These are phyloP conservation scores for Drosophila orena DNA, from an alignment of 1,140 invertebrate genomes.

Conservation along the genomic window DNA sequence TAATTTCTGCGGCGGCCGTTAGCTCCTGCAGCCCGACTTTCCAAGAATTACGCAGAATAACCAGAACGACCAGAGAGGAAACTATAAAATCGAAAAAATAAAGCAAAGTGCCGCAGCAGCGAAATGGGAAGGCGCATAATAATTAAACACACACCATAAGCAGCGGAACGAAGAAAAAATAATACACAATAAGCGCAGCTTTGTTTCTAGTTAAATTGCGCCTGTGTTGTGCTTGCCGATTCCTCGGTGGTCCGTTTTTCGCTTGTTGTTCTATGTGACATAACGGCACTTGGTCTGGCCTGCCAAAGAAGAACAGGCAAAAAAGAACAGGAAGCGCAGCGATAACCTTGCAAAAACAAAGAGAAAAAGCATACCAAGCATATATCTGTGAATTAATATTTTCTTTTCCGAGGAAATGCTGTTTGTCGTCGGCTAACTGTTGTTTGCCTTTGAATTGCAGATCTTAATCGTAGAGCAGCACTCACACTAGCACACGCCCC, in stretches of 20 bases:
- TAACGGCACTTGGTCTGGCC: conserved; percentile 54
- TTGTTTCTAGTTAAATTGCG: conserved; percentile 13
- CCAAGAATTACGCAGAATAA: conserved; percentile 34
- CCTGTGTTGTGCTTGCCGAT: conserved; percentile 35
- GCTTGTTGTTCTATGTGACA: conserved; percentile 68
- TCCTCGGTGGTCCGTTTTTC: conserved; percentile 31
- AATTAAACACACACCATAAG: conserved; percentile 36
- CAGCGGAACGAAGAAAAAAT: conserved; percentile 39
- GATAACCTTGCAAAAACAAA: conserved; percentile 10
- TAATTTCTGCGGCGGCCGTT: conserved; percentile 53
- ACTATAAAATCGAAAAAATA: conserved; percentile 3
- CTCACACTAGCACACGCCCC: conserved; percentile 25
- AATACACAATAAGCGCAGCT: conserved; percentile 71
- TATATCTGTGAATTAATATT: conserved; percentile 31
- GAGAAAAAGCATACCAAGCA: conserved; percentile 1
- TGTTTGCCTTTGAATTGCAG: conserved; percentile 68
- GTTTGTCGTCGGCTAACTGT: conserved; percentile 13
- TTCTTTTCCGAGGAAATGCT: conserved; percentile 16
- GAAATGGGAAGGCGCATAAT: conserved; percentile 64
- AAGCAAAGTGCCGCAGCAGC: conserved; percentile 33
- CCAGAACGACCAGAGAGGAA: conserved; percentile 8
- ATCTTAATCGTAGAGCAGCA: conserved; percentile 55
- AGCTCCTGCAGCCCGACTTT: conserved; percentile 13
- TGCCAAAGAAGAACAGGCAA: conserved; percentile 12
- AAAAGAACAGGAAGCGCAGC: conserved; percentile 12